phyloP scores from a whole-genome alignment of 2,888 invertebrate species.

The Drosophila prolongata region DNA sequence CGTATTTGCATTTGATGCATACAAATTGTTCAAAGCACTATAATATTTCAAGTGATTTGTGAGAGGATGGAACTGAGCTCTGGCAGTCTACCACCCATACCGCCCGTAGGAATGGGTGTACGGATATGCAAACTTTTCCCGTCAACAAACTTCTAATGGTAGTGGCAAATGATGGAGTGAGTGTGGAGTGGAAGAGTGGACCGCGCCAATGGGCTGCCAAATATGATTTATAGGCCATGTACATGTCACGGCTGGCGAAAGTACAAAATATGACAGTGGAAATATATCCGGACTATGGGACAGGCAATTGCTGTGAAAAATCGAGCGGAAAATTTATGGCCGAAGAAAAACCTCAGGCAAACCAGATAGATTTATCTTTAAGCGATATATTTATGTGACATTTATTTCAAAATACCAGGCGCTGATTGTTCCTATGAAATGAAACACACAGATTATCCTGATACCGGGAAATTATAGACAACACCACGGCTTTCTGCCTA shows the following conservation, averaged over 20 bases:
- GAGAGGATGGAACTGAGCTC: slow-evolving; percentile 16
- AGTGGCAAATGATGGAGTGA: slow-evolving; percentile 19
- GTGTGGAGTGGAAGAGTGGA: slow-evolving; percentile 18
- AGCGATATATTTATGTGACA: slow-evolving; percentile 19
- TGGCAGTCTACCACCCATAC: slow-evolving; percentile 3
- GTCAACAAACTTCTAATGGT: slow-evolving; percentile 46
- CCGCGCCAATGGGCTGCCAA: slow-evolving; percentile 73
- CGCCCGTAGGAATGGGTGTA: slow-evolving; percentile 3
- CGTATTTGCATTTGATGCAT: slow-evolving; percentile 65
- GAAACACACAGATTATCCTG: slow-evolving; percentile 25
- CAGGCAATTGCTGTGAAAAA: slow-evolving; percentile 11
- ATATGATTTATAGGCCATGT: slow-evolving; percentile 71
- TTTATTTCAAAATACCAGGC: slow-evolving; percentile 15
- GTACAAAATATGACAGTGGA: slow-evolving; percentile 59
- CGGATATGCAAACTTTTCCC: slow-evolving; percentile 15
- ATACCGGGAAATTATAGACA: slow-evolving; percentile 31
- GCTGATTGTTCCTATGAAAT: slow-evolving; percentile 17
- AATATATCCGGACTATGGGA: slow-evolving; percentile 54
- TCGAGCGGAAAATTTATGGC: slow-evolving; percentile 38
- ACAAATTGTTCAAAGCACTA: slow-evolving; percentile 47
- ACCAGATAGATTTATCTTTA: slow-evolving; percentile 31
- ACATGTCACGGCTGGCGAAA: slow-evolving; percentile 44
- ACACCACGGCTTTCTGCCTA: slow-evolving; percentile 12
- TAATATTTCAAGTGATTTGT: slow-evolving; percentile 50
- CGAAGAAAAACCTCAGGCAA: slow-evolving; percentile 21